Evolutionary conservation across 2,113 vertebrate genomes (phyloP).

Genomic region (Muntiacus muntjak): DNA sequence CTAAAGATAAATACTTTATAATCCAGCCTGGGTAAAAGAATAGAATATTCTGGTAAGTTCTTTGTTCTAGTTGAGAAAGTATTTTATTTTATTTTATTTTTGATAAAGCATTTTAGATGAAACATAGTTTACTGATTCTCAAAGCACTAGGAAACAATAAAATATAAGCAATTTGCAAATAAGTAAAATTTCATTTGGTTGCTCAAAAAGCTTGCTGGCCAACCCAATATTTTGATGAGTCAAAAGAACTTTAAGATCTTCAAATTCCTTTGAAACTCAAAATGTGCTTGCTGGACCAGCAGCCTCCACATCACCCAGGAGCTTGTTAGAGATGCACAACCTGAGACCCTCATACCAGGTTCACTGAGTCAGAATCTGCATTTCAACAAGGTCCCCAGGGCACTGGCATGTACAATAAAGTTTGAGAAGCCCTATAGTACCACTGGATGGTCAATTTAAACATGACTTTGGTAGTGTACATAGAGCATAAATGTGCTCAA

Average conservation of each 20-base stretch:
- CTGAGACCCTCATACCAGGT: background rate
- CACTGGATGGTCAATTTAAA: background rate
- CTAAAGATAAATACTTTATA: background rate
- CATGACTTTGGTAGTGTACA: background rate
- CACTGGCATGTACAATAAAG: accelerated
- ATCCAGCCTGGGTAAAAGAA: background rate
- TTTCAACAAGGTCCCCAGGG: background rate
- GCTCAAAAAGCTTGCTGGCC: background rate
- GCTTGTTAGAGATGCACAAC: background rate
- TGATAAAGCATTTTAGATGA: background rate
- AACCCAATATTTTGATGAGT: background rate
- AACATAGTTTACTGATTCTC: background rate
- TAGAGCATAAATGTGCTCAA: background rate
- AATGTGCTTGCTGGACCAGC: too few species aligned
- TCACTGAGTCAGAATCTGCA: background rate
- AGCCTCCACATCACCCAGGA: accelerated
- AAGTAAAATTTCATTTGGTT: background rate
- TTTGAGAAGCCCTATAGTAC: background rate
- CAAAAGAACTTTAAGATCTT: background rate
- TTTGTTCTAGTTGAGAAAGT: background rate
- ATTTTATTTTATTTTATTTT: background rate
- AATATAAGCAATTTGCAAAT: background rate
- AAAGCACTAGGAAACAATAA: background rate
- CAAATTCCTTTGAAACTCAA: background rate
- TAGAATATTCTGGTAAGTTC: background rate